Evolutionary conservation across 2,888 invertebrate genomes (phyloP), one percentile per base, ranked within the genome.

Genomic region (Luperina nickerlii): DNA sequence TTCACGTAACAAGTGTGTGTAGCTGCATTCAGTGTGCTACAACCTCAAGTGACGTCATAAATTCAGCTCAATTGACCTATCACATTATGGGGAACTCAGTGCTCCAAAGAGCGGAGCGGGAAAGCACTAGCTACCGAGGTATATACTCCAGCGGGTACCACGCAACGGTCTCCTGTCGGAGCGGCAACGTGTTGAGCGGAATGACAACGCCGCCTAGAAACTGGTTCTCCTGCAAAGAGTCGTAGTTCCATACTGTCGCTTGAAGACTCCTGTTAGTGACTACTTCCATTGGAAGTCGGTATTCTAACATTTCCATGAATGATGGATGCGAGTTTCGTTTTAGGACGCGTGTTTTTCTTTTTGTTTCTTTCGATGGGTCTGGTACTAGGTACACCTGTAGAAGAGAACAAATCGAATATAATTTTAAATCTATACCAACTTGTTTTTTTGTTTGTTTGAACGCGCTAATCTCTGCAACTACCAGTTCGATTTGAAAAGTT

Each of bases 271-370:
- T 97, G 87, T 97, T 97, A 92, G 97, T 97, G 27, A 99, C 97
- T 66, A 98, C 97, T 72, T 99, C 98, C 85, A 98, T 92, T 0
- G 98, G 98, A 96, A 99, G 97, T 82, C 99, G 97, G 92, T 99
- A 99, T 92, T 99, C 99, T 94, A 99, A 96, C 98, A 99, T 99
- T 97, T 99, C 99, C 99, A 99, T 99, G 96, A 99, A 99, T 32
- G 99, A 99, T 0, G 99, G 99, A 95, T 99, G 99, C 91, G 99
- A 98, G 92, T 98, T 99, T 88, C 98, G 98, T 90, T 98, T 98
- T 2, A 99, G 98, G 2, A 99, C 98, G 95, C 99, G 98, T 0
- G 99, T 99, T 96, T 99, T 99, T 74, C 99, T 97, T 95, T 99
- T 99, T 27, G 99, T 99, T 87, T 98, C 98, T 96, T 99, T 99